Base-by-base conservation (phyloP, 2,888 invertebrate species). In the Arrhopalites spinosus region DNA sequence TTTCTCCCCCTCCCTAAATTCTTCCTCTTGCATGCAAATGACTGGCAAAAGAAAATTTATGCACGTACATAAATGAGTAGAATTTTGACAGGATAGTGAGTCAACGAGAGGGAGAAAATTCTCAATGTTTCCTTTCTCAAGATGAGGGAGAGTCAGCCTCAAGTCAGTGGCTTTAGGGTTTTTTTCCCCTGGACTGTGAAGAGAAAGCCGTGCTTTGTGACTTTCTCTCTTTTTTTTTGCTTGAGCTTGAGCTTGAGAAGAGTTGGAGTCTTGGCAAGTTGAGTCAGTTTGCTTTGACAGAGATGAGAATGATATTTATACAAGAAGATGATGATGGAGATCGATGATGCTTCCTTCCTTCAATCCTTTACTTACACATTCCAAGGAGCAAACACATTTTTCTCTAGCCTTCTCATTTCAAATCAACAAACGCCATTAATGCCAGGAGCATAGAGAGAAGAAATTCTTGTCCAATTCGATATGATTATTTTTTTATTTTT, bases 321-420 rank as follows among this genome's bases (percentile, higher is more conserved):
- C 36, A 64, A 64, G 27, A n/a, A 20, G 64, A 30, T 17, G 30
- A 64, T 43, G 64, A 64, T 64, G 64, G 64, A 64, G 64, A 64
- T 64, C 25, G 43, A 64, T 64, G 64, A 64, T n/a, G 30, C 27
- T 64, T 64, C 27, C 36, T 11, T 36, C 36, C 36, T 36, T 8
- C 17, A 17, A 36, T 29, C 63, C 63, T 63, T 15, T 63, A 59
- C 59, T 63, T 63, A 30, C 61, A 61, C 27, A 61, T n/a, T 23
- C 25, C 63, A 30, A 30, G 36, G 36, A 36, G 36, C 36, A 36
- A 36, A 36, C 36, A 36, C 36, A 36, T 36, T 36, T 36, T 36
- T 36, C 36, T 36, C 36, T 36, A 7, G 3, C 36, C 11, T 36
- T 36, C 36, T 36, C 36, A 36, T 36, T 11, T 11, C 36, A 36